Evolutionary conservation across 2,113 vertebrate genomes (phyloP), one percentile per base, ranked within the genome.

Genomic region (Notarius quadriscutis): DNA sequence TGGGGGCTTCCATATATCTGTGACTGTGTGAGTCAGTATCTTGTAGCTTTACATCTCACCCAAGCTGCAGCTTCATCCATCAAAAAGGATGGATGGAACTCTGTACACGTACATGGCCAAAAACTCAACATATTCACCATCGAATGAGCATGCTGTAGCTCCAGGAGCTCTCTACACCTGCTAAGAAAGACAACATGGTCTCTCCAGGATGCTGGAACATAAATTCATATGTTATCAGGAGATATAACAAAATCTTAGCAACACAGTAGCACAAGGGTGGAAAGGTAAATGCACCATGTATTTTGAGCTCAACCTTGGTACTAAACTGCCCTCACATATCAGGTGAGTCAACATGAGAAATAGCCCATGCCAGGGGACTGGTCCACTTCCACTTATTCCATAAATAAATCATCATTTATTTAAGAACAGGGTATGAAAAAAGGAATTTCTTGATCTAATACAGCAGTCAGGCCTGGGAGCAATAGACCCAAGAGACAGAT

Each of bases 361-460:
- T 86, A 72, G 34, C 84, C 41, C 48, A 86, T 88, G 81, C 71
- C 84, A 74, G 63, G 57, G 63, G 81, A 86, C 67, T 55, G 62
- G 65, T 78, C 81, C 84, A 53, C 34, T 81, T 62, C 20, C 30
- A 62, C 18, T n/a, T 48, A 41, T 84, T 83, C 86, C 69, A 89
- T 89, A 87, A 87, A 89, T 87, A 90, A 88, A 65, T 80, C 75
- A 90, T 88, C 80, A 90, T 90, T 86, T 90, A 90, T 90, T 90
- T 88, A 88, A 86, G 84, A 84, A 57, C 30, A 80, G 41, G 55
- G 53, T 78, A 83, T 83, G 30, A 63, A 87, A 81, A 81, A 65
- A 87, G 9, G 14, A 60, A 81, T 78, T 41, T 20, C 58, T 83
- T 63, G 84, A 88, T 88, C 81, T 75, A 90, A 88, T 86, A 50